Evolutionary conservation across 2,888 invertebrate species (phyloP), one percentile per base, ranked within the genome.

Genomic region (Ectemnius cavifrons): DNA sequence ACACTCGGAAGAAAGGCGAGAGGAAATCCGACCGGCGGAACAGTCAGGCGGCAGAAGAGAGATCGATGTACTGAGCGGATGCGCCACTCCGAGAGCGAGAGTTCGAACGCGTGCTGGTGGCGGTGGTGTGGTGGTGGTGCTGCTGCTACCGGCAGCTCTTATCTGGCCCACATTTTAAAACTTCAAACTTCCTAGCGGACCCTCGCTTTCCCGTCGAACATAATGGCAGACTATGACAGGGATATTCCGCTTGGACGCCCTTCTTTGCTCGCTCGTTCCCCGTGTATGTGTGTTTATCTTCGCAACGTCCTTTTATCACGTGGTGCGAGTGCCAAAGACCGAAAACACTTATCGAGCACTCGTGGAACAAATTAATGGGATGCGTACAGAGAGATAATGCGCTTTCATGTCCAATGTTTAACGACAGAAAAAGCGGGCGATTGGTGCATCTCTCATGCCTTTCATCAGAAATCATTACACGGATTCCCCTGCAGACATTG

Each of bases 141-240:
- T 68, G 70, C 68, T 75, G 71, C 73, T 37, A 37, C 37, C 70
- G 70, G 72, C 72, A 64, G 71, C 78, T 80, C 80, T 86, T 85
- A 85, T 87, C 86, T 84, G 78, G 82, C 69, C 79, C 82, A 85
- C 84, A 86, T 85, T 86, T 83, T 81, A 81, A 83, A 86, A 80
- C 82, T 85, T 68, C 57, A 75, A 85, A 85, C 80, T 86, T 69
- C 47, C 45, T 6, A 5, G 4, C 52, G n/a, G 16, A 16, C n/a
- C 52, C 14, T 13, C 52, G 16, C n/a, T 52, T 52, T 16, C 13
- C n/a, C 58, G 52, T 70, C 62, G 65, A 61, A 63, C 66, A 52
- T 73, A 79, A 77, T 62, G 73, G 67, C 28, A 61, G 58, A 57
- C 46, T 71, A 64, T 75, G 64, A 75, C 71, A 74, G 62, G 75